Evolutionary conservation across 2,113 vertebrate species (phyloP).

Genomic region (Kryptolebias marmoratus): DNA sequence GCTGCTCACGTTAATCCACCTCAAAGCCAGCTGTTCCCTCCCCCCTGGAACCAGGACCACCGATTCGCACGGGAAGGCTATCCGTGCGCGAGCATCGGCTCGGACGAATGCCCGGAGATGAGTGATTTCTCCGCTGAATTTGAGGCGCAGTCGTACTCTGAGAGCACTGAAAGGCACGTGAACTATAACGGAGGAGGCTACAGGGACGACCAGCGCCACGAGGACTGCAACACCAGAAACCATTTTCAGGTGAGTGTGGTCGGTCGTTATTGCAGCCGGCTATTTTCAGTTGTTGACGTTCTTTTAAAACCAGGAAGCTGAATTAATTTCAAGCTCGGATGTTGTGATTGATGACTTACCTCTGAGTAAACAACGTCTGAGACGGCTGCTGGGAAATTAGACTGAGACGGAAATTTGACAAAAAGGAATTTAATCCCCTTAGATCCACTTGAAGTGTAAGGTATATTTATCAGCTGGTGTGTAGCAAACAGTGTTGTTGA

Average conservation of each 20-base stretch:
- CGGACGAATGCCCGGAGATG: conserved; percentile 70
- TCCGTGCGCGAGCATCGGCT: conserved; percentile 65
- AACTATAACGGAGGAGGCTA: conserved; percentile 78
- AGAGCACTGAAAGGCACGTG: conserved; percentile 72
- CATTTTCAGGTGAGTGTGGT: conserved; percentile 83
- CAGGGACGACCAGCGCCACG: conserved; percentile 70
- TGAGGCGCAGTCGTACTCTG: conserved; percentile 71
- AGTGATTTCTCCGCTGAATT: conserved; percentile 75
- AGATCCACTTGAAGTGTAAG: neutral
- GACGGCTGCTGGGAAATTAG: neutral
- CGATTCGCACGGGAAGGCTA: conserved; percentile 75
- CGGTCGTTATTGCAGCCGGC: neutral
- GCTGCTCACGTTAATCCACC: conserved; percentile 58
- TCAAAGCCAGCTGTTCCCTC: conserved; percentile 64
- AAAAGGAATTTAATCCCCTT: neutral
- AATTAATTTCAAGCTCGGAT: neutral
- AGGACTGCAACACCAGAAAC: conserved; percentile 75
- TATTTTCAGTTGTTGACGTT: neutral
- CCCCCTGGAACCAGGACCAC: conserved; percentile 79
- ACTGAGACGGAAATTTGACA: neutral
- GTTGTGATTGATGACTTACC: neutral
- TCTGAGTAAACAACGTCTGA: neutral
- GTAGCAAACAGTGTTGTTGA: too few species aligned
- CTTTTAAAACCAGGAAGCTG: neutral
- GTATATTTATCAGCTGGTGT: too few species aligned